These are phyloP conservation scores for Alca torda DNA, from an alignment of 2,797 vertebrate species.

Conservation along the genomic window DNA sequence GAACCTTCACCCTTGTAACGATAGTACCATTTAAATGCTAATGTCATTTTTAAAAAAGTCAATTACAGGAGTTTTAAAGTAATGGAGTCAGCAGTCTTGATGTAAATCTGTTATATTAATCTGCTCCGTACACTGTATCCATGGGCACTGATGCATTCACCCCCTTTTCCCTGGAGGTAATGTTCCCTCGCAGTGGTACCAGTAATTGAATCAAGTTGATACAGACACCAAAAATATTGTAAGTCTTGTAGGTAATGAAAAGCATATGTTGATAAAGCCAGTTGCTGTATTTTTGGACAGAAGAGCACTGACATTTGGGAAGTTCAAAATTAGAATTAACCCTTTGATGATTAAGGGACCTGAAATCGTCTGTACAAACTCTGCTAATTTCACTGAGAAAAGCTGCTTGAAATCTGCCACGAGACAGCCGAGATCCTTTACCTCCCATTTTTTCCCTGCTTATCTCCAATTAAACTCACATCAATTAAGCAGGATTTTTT, in stretches of 20 bases:
- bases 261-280: conserved; percentile 81
- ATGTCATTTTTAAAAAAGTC: conserved; percentile 87
- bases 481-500: neutral
- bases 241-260: conserved; percentile 82
- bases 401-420: neutral
- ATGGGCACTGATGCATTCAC: conserved; percentile 72
- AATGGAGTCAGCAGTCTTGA: conserved; percentile 81
- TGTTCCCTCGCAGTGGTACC: conserved; percentile 79
- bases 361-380: neutral
- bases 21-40: conserved; percentile 89
- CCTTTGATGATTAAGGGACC: conserved; percentile 49
- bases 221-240: conserved; percentile 79
- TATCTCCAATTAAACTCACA: neutral
- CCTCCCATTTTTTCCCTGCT: neutral
- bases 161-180: conserved; percentile 74
- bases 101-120: conserved; percentile 76
- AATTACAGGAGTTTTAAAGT: conserved; percentile 84
- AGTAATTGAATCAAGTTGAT: conserved; percentile 92
- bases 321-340: conserved; percentile 56
- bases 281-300: conserved; percentile 71
- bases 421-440: neutral
- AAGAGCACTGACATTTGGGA: conserved; percentile 67
- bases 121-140: conserved; percentile 57
- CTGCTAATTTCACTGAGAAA: neutral
- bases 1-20: conserved; percentile 82